Conservation (phyloP, 2,113 vertebrate genomes). For the Panthera uncia region DNA sequence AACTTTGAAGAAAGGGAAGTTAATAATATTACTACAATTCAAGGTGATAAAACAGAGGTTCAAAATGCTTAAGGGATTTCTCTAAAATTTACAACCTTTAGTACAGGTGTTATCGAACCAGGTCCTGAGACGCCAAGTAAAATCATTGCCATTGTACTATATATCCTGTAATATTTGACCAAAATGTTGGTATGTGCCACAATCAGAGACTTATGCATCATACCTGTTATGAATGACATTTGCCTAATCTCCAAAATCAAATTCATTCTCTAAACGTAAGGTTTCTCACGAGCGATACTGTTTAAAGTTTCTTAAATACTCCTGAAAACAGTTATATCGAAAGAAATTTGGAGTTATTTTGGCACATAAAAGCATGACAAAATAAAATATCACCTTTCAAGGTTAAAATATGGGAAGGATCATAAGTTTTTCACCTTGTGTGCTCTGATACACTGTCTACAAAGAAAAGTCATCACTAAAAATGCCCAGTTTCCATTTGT, state of each 20-base stretch:
- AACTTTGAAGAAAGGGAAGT: neutral
- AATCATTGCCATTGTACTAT: neutral
- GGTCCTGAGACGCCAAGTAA: neutral
- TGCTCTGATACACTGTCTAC: neutral
- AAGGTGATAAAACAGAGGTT: neutral
- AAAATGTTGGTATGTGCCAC: accelerated
- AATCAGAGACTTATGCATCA: neutral
- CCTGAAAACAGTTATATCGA: neutral
- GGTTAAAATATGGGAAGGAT: neutral
- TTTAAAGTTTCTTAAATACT: neutral
- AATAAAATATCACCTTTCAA: neutral
- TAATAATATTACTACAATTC: neutral
- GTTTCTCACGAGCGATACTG: neutral
- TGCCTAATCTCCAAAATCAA: neutral
- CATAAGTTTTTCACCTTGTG: neutral
- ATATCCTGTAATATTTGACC: neutral
- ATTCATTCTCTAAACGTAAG: neutral
- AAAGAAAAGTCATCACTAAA: neutral
- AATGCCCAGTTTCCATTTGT: neutral
- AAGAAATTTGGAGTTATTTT: neutral
- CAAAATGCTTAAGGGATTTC: neutral
- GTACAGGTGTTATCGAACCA: neutral
- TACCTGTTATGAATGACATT: neutral
- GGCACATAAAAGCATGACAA: neutral
- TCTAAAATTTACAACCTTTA: neutral